Evolutionary conservation across 2,113 vertebrate species (phyloP), one percentile per base, ranked within the genome.

Genomic region (Oreocharis arfaki): DNA sequence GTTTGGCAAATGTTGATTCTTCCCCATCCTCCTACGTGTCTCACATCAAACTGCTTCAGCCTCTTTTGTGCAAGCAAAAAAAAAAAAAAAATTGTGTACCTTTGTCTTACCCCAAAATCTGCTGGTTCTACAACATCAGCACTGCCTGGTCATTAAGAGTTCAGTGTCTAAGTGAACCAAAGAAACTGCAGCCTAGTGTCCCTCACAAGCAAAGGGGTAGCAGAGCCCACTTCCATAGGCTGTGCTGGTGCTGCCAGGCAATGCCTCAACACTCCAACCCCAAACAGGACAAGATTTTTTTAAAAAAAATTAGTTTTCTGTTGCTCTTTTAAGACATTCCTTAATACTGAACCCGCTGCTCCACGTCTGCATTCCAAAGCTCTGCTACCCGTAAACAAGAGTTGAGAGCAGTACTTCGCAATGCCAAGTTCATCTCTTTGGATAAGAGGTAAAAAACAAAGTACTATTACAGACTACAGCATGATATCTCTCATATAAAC

Each of bases 1-100:
- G 42, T 92, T 87, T 78, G 69, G 74, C 75, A 90, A 73, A 89
- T 50, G 87, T 60, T 82, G 68, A 87, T 80, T 90, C 64, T 86
- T 63, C 83, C 63, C 75, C 67, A 69, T 35, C 57, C 67, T 88
- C 77, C 77, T 70, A 88, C 64, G 1, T 0, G 9, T 90, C 91
- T 77, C 84, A 76, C 63, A 69, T 11, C 41, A 64, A 96, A 89
- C 50, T 15, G 22, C 77, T 81, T 65, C 44, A 84, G 79, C 37
- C 42, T 87, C 75, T 75, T 91, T 16, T 35, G 37, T 46, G 28
- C 9, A 80, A 74, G 24, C 10, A 57, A 63, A 75, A 65, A 56
- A 16, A 26, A 56, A 39, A 11, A 16, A n/a, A 39, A 37, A 77
- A 61, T 2, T 4, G 27, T 8, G 11, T 52, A 74, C 67, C 55